These are phyloP conservation scores for Callyntrura sp. DNA, from an alignment of 2,888 invertebrate genomes.

Conservation along the genomic window DNA sequence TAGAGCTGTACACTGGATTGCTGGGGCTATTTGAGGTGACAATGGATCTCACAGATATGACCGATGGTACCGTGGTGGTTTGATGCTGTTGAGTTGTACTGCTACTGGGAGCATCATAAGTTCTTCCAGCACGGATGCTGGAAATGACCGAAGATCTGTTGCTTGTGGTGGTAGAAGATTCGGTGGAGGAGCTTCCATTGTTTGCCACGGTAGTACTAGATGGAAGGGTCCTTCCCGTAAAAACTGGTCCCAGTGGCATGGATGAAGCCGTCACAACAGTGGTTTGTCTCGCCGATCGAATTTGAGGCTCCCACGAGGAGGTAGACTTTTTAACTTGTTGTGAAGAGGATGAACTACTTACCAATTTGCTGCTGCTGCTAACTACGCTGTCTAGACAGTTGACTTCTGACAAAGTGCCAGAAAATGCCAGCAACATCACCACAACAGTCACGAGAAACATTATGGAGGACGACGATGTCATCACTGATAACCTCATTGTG, in stretches of 20 bases:
- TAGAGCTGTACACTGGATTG: constrained; percentile 59
- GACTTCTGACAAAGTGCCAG: constrained; percentile 81
- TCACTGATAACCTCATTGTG: constrained; percentile 73
- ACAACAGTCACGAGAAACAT: constrained; percentile 62
- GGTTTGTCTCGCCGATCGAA: constrained; percentile 72
- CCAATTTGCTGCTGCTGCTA: constrained; percentile 70
- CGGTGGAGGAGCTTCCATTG: neutral
- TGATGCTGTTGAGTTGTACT: constrained; percentile 56
- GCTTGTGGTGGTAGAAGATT: neutral
- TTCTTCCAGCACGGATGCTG: constrained; percentile 48
- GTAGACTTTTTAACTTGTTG: constrained; percentile 54
- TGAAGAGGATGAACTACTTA: constrained; percentile 74
- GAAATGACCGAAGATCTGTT: neutral
- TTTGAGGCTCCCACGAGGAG: constrained; percentile 72
- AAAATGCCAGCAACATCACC: constrained; percentile 63
- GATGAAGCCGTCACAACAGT: constrained; percentile 36
- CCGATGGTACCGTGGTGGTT: constrained; percentile 72
- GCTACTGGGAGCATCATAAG: constrained; percentile 3
- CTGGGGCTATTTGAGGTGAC: constrained; percentile 56
- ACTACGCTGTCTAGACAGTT: constrained; percentile 77
- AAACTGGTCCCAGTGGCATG: constrained; percentile 61
- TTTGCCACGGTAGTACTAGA: constrained; percentile 2
- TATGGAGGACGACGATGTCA: constrained; percentile 39
- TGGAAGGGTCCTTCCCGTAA: constrained; percentile 45
- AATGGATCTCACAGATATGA: constrained; percentile 69